Evolutionary conservation across 1,140 invertebrate species (phyloP), one percentile per base, ranked within the genome.

Genomic region (Scaptodrosophila lebanonensis): DNA sequence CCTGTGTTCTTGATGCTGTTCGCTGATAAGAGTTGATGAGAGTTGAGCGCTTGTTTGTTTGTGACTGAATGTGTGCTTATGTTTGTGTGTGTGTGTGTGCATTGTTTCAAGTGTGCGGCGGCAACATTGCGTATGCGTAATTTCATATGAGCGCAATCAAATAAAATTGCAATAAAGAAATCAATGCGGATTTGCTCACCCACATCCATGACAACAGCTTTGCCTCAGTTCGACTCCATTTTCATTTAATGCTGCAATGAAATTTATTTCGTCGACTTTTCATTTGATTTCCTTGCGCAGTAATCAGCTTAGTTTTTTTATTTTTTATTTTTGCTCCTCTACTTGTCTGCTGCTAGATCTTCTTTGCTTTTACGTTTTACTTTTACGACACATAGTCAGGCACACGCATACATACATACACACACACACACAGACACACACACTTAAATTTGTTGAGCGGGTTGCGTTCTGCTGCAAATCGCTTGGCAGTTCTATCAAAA

Each of bases 101-200:
- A 4, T 25, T 25, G 22, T 25, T 25, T 25, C 22, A 25, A 9
- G 32, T 4, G 32, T 33, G 32, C 12, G 32, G 32, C 6, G 3
- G 9, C 75, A 66, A 59, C 75, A 57, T 52, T 67, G 75, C 75
- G 75, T 79, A 79, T 82, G 71, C 75, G 75, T 82, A 75, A 79
- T 79, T 75, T 69, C 62, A 50, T 69, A 68, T 64, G 66, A 82
- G 57, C 66, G 64, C 75, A 79, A 79, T 79, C 75, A 79, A 79
- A 79, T 79, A 79, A 79, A 79, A 82, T 44, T 82, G 75, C 75
- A 79, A 79, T 79, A 79, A 82, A 79, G 75, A 79, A 79, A 79
- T 79, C 75, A 79, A 79, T 79, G 75, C 60, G 75, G 53, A 82
- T 79, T 73, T 53, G 42, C 47, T 32, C 40, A 29, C 7, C 27